Conservation (phyloP, 2,113 vertebrate genomes). For the Machaerirhynchus nigripectus region DNA sequence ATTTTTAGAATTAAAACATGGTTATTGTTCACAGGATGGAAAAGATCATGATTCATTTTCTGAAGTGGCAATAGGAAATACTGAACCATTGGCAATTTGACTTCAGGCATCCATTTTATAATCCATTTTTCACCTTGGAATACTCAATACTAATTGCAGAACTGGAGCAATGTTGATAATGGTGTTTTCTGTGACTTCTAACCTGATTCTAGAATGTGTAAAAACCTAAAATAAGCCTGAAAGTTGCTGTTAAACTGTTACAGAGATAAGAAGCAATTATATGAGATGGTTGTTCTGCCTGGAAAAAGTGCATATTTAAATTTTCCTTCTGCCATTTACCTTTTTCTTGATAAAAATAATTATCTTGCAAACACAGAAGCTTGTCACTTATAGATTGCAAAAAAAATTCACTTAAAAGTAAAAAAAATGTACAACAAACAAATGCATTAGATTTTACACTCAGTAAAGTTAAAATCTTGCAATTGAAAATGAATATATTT, state of each 20-base stretch:
- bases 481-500: background rate
- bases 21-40: background rate
- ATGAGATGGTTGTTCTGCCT: background rate
- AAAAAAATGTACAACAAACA: background rate
- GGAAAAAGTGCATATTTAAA: background rate
- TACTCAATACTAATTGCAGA: background rate
- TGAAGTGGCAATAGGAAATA: background rate
- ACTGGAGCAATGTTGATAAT: background rate
- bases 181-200: background rate
- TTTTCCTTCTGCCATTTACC: background rate
- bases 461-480: background rate
- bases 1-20: background rate
- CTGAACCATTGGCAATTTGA: background rate
- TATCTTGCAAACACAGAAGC: background rate
- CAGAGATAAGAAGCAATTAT: background rate
- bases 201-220: background rate
- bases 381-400: background rate
- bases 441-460: background rate
- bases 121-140: background rate
- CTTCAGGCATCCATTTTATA: background rate
- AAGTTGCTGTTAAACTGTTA: slow-evolving; percentile 18
- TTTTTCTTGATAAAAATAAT: slow-evolving; percentile 39
- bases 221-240: background rate
- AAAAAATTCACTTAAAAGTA: background rate
- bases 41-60: background rate